These are phyloP conservation scores for Theropithecus gelada DNA, from an alignment of 2,113 vertebrate genomes.

Conservation along the genomic window DNA sequence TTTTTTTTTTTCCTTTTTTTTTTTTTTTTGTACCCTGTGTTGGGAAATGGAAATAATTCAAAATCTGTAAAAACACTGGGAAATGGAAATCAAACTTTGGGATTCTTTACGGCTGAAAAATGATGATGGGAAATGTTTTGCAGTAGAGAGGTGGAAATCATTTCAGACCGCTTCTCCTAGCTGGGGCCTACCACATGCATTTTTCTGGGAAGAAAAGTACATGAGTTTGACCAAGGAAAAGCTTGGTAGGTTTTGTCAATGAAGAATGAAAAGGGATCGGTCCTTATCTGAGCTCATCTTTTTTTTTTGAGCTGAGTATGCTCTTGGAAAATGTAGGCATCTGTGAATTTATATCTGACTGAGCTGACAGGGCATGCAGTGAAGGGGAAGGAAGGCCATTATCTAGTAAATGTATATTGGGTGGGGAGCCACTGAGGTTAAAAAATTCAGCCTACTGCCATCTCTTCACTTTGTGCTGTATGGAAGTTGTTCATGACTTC, in stretches of 20 bases:
- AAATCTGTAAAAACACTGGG: conserved; percentile 72
- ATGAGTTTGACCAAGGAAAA: neutral
- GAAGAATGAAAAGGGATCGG: conserved; percentile 51
- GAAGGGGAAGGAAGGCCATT: conserved; percentile 26
- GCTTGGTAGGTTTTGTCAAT: conserved; percentile 48
- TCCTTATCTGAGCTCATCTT: neutral
- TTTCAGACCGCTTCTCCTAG: neutral
- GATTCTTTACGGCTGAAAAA: conserved; percentile 45
- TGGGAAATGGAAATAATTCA: conserved; percentile 78
- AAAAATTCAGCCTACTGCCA: neutral
- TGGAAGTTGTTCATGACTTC: neutral
- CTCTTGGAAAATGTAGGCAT: conserved; percentile 51
- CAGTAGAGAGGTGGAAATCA: conserved; percentile 18
- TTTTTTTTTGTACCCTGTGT: neutral
- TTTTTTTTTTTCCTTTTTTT: neutral
- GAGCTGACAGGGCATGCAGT: neutral
- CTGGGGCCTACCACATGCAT: neutral
- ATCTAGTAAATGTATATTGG: conserved; percentile 24
- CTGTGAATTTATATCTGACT: conserved; percentile 34
- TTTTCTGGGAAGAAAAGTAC: conserved; percentile 57
- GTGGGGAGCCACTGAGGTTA: neutral
- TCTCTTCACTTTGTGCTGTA: conserved; percentile 25
- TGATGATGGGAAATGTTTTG: conserved; percentile 13
- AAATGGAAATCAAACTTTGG: conserved; percentile 69
- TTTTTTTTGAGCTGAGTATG: conserved; percentile 52